Evolutionary conservation across 2,888 invertebrate genomes (phyloP), one percentile per base, ranked within the genome.

Genomic region (Xylocampa areola): DNA sequence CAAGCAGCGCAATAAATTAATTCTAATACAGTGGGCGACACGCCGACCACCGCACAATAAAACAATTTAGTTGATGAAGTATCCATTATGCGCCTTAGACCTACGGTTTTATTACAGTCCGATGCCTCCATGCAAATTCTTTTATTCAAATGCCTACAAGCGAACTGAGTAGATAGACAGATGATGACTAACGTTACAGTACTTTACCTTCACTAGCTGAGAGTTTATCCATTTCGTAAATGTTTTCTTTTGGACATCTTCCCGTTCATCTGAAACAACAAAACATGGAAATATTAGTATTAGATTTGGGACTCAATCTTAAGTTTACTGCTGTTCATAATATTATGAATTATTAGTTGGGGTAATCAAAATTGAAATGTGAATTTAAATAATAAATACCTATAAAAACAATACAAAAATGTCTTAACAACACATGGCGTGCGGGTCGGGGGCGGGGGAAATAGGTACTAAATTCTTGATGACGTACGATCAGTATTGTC

Each of bases 221-320:
- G 97, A 97, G 88, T 97, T 97, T 81, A 97, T 97, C 97, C 97
- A 97, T 94, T 98, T 98, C 58, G 98, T 96, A 88, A 98, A 98
- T 0, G 98, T 98, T 91, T 98, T 98, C 95, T 98, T 98, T 90
- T 98, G 98, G 53, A 98, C 97, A 89, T 98, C 98, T 91, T 98
- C 98, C 76, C 98, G 95, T 90, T 98, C 98, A 94, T 98, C 98
- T 98, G 94, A 11, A 95, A 96, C 72, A 78, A 66, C 65, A 63
- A 74, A 76, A 1, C 57, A 37, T n/a, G n/a, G 11, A 8, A 30
- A 48, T 23, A 40, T 29, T 23, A 25, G 32, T 23, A 27, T 8
- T 14, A 8, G 4, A 11, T 6, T 2, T 17, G 5, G 2, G 6
- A 0, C 11, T 2, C 5, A 8, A 8, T 4, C 29, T 30, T 5